A percentile compares a stretch with the other conserved stretches of the same genome.
Conservation (phyloP, 2,888 invertebrate species). For the Acronicta aceris region DNA sequence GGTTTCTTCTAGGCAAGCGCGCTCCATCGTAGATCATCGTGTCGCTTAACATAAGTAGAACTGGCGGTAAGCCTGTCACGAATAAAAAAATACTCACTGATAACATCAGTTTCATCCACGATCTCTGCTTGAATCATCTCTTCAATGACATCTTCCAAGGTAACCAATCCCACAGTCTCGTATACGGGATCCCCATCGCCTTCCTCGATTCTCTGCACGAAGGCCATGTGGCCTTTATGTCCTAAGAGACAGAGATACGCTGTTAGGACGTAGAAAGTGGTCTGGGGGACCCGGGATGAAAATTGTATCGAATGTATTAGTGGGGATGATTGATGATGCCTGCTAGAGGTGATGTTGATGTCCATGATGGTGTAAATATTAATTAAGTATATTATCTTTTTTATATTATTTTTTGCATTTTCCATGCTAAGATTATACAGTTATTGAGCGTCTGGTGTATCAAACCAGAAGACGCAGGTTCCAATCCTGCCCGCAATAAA, state of each 20-base stretch:
- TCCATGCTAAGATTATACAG: no score
- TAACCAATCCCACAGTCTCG: slow-evolving; percentile 98
- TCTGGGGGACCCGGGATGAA: not conserved
- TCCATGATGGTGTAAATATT: no score
- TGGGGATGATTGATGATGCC: not conserved
- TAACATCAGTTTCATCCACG: slow-evolving; percentile 99
- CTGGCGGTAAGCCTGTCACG: not conserved
- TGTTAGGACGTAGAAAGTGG: not conserved
- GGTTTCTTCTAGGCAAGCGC: no score
- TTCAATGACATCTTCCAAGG: slow-evolving; percentile 99
- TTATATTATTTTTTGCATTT: no score
- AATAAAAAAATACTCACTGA: slow-evolving; percentile 90
- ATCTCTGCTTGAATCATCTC: slow-evolving; percentile 99
- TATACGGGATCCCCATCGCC: slow-evolving; percentile 98
- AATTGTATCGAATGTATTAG: not conserved
- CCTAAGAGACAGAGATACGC: slow-evolving; percentile 79
- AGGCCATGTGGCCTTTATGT: slow-evolving; percentile 97
- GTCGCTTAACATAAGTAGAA: no score
- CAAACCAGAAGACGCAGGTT: no score
- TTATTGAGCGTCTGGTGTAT: no score
- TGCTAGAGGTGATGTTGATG: no score
- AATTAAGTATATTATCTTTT: no score
- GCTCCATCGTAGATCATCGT: no score
- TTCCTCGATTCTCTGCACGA: slow-evolving; percentile 97
- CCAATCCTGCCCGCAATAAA: no score